Percentiles rank a stretch among this genome's conserved stretches.
These are phyloP conservation scores for Orientallactaga sibirica DNA, from an alignment of 2,797 vertebrate species.

Conservation along the genomic window DNA sequence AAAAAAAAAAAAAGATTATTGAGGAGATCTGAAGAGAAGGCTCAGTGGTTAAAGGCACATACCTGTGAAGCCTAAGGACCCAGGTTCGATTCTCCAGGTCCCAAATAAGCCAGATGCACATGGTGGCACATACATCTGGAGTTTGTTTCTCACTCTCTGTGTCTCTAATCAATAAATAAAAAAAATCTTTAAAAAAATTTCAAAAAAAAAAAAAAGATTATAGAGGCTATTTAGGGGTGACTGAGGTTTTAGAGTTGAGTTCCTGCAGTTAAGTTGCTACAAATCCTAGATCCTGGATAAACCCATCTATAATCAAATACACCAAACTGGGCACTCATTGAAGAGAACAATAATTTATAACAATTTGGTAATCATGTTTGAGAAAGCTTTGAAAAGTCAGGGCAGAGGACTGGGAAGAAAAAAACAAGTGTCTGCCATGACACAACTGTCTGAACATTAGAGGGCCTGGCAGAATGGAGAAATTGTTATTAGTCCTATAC, in stretches of 20 bases:
- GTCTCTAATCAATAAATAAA: no score
- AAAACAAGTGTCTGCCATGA: neutral
- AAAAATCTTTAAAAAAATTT: no score
- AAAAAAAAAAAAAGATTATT: no score
- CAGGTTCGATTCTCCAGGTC: no score
- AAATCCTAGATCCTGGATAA: neutral
- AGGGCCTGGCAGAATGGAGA: neutral
- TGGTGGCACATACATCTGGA: no score
- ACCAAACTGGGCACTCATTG: neutral
- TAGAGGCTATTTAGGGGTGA: neutral
- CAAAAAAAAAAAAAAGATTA: neutral
- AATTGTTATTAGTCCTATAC: neutral
- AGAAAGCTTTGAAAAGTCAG: neutral
- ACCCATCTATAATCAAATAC: neutral
- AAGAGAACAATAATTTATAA: conserved; percentile 23
- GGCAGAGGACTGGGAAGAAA: neutral
- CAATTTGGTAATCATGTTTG: neutral
- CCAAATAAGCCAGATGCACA: no score
- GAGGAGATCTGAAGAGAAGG: no score
- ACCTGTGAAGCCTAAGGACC: no score
- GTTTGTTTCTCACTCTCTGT: no score
- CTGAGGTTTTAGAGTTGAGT: neutral
- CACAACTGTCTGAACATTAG: neutral
- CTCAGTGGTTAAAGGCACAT: no score
- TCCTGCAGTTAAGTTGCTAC: neutral